These are phyloP conservation scores for Dione juno DNA, from an alignment of 2,888 invertebrate genomes.

Conservation along the genomic window DNA sequence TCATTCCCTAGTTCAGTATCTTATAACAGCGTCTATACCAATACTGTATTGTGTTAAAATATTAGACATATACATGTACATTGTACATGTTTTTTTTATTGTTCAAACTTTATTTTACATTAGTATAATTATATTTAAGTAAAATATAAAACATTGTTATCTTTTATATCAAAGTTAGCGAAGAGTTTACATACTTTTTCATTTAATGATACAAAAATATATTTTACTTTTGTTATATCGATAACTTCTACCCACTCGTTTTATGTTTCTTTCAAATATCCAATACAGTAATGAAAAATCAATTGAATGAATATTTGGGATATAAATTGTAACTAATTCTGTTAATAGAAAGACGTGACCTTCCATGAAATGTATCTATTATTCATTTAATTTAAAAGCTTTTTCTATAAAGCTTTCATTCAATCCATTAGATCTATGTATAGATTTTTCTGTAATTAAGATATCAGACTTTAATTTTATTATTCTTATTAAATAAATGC, in stretches of 20 bases:
- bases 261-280: neutral
- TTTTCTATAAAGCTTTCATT: constrained; percentile 19
- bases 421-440: neutral
- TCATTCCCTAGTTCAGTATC: no score
- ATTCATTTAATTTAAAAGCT: constrained; percentile 23
- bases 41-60: no score
- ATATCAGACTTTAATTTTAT: neutral
- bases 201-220: neutral
- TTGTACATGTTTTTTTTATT: neutral
- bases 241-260: neutral
- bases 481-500: no score
- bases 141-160: neutral
- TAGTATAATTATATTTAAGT: neutral
- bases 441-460: neutral
- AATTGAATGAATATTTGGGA: neutral
- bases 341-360: constrained; percentile 15
- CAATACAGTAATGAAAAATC: constrained; percentile 11
- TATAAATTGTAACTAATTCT: neutral
- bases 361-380: constrained; percentile 8
- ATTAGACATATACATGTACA: no score
- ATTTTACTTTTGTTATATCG: neutral
- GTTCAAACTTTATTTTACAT: neutral
- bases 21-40: no score
- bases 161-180: neutral
- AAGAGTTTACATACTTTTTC: neutral